Percentiles rank a stretch among this genome's conserved stretches.
Evolutionary conservation across 2,797 vertebrate species (phyloP).

Genomic region (Sebastes trivittatus): DNA sequence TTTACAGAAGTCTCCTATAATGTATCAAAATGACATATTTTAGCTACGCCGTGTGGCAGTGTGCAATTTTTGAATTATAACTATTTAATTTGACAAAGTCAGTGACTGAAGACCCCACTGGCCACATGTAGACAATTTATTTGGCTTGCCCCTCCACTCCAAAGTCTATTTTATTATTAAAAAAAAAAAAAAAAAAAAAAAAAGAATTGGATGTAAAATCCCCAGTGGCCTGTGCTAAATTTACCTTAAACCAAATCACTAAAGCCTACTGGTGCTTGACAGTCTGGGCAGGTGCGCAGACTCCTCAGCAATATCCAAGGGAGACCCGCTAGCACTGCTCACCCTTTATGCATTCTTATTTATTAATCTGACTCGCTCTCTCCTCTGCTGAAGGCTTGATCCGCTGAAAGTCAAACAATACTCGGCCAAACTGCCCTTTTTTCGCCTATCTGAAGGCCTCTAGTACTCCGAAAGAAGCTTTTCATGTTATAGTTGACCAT

Average conservation of each 20-base stretch:
- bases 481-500: neutral
- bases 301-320: constrained; percentile 69
- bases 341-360: constrained; percentile 76
- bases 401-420: constrained; percentile 62
- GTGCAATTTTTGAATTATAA: constrained; percentile 47
- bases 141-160: constrained; percentile 54
- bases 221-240: constrained; percentile 78
- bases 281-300: constrained; percentile 76
- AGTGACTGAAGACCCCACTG: constrained; percentile 47
- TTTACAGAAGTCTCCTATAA: neutral
- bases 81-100: constrained; percentile 75
- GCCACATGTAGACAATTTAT: constrained; percentile 77
- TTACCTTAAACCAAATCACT: constrained; percentile 83
- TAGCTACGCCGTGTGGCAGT: neutral
- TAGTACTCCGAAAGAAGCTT: neutral
- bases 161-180: constrained; percentile 74
- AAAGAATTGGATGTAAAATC: constrained; percentile 79
- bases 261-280: constrained; percentile 82
- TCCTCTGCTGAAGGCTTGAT: constrained; percentile 57
- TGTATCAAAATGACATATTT: constrained; percentile 29
- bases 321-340: constrained; percentile 59
- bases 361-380: constrained; percentile 71
- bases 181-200: constrained; percentile 49
- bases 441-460: neutral
- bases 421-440: constrained; percentile 22